These are phyloP conservation scores for Drepanosiphum platanoidis DNA, from an alignment of 2,888 invertebrate genomes.

Conservation along the genomic window DNA sequence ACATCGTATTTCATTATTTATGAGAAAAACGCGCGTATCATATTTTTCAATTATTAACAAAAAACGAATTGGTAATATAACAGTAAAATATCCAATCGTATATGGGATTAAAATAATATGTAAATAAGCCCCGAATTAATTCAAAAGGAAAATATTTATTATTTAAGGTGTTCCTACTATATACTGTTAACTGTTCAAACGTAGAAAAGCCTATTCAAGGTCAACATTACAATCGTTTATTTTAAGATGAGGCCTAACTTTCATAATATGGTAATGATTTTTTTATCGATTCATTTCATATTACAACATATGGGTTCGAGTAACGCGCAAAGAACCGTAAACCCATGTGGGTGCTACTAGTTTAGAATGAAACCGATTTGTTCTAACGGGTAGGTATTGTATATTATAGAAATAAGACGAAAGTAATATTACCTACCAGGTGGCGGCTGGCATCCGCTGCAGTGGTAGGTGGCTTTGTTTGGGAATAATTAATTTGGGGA, in stretches of 20 bases:
- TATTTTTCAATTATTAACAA: not conserved
- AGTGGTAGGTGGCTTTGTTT: slow-evolving; percentile 22
- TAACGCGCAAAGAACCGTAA: slow-evolving; percentile 1
- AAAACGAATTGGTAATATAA: not conserved
- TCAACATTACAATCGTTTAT: no score
- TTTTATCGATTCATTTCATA: slow-evolving; percentile 45
- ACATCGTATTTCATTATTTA: not conserved
- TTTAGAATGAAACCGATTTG: slow-evolving; percentile 9
- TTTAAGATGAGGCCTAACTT: slow-evolving; percentile 41
- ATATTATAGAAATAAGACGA: no score
- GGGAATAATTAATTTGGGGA: slow-evolving; percentile 21
- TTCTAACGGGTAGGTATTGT: not conserved
- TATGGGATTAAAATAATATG: not conserved
- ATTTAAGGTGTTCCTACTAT: not conserved
- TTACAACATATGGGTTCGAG: slow-evolving; percentile 13
- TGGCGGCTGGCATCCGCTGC: not conserved
- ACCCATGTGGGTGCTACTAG: slow-evolving; percentile 22
- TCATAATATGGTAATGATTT: slow-evolving; percentile 52
- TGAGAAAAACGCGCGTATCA: not conserved
- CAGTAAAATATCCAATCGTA: not conserved
- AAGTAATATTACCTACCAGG: slow-evolving; percentile 27
- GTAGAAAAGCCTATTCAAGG: slow-evolving; percentile 50
- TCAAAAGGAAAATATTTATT: slow-evolving; percentile 36
- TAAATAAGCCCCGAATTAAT: slow-evolving; percentile 4
- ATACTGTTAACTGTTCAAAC: slow-evolving; percentile 2